Base-by-base conservation (phyloP, 2,113 vertebrate genomes). In the Lepisosteus osseus region DNA sequence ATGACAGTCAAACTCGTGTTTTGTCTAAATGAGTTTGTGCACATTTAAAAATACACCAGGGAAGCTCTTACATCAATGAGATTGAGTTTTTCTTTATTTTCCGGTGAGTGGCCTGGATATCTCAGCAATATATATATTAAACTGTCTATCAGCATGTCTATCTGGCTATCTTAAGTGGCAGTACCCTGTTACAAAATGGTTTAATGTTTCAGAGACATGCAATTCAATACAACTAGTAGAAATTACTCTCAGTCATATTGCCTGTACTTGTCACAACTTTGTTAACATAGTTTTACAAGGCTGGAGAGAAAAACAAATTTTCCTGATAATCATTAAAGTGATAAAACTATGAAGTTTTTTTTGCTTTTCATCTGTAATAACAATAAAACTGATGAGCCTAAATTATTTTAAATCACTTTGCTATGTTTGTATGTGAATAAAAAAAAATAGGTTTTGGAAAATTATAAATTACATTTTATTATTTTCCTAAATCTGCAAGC, bases 81-180 rank as follows among this genome's bases (percentile, higher is more conserved):
- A 29, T 29, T 29, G 29, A 15, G 80, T 77, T 55, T 76, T 65
- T 68, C 75, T 64, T 42, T 74, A 14, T 72, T 45, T 66, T 15
- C 72, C 71, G 9, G 45, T 62, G 57, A 75, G 69, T 74, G 69
- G 74, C 78, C 74, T 77, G 73, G 44, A 55, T 56, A 76, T 76
- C 83, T 84, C 67, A 69, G 78, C 88, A 88, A 85, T 86, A 42
- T 62, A 54, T 86, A 86, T 86, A 90, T 86, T 79, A 43, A 91
- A 85, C 76, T 75, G 78, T 85, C 85, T 79, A 82, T 89, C 87
- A 86, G 78, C 72, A 9, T 47, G 79, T 80, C 83, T 90, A 91
- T 91, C 89, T 82, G 66, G 74, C 83, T 84, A 91, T 91, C 87
- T 90, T 91, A 91, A 90, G 88, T 90, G 90, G 85, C 87, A 87